These are phyloP conservation scores for Intellagama lesueurii DNA, from an alignment of 2,797 vertebrate species.

Conservation along the genomic window DNA sequence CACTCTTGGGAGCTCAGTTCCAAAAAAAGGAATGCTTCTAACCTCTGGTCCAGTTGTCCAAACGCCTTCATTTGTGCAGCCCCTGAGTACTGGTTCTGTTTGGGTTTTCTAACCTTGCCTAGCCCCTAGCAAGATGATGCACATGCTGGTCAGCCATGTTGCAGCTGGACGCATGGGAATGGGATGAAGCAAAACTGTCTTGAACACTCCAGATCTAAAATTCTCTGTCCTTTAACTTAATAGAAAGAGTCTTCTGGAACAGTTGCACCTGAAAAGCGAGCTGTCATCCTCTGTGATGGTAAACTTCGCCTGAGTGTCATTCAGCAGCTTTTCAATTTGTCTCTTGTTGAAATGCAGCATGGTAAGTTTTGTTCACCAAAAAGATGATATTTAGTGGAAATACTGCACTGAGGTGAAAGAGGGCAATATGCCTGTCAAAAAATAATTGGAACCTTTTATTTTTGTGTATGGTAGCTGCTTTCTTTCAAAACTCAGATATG, in stretches of 20 bases:
- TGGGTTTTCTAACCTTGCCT: background rate
- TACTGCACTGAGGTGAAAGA: background rate
- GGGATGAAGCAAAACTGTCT: background rate
- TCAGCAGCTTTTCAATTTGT: conserved; percentile 88
- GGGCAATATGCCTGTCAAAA: background rate
- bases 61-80: too few relatives aligned
- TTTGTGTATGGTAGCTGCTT: background rate
- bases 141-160: background rate
- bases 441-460: background rate
- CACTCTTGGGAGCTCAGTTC: too few relatives aligned
- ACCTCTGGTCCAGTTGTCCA: background rate
- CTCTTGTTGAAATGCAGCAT: conserved; percentile 91
- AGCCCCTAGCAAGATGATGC: background rate
- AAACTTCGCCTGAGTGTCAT: conserved; percentile 85
- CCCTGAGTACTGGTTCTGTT: background rate
- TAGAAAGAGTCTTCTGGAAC: conserved; percentile 71
- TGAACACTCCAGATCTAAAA: conserved; percentile 18
- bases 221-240: conserved; percentile 51
- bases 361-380: conserved; percentile 79
- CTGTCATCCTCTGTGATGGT: conserved; percentile 89
- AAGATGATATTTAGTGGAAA: rapidly evolving
- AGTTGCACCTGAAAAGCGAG: conserved; percentile 80
- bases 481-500: conserved; percentile 2
- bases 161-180: background rate
- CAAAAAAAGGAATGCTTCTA: too few relatives aligned